phyloP scores from a whole-genome alignment of 1,140 invertebrate genomes.

The Papilio polyxenes region DNA sequence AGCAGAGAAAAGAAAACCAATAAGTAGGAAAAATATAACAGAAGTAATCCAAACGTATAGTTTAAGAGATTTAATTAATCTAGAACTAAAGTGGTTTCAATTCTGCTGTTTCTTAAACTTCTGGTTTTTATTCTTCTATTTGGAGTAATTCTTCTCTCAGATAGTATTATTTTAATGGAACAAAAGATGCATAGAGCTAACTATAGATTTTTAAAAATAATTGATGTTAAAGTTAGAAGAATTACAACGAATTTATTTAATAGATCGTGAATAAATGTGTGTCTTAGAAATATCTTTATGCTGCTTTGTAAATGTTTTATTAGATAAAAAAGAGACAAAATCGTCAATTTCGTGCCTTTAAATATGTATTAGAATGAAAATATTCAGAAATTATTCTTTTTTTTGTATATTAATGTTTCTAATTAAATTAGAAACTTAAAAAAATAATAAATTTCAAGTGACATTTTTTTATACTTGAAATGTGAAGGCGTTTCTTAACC shows the following conservation, averaged over 20 bases:
- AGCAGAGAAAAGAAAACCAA: background rate
- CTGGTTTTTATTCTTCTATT: background rate
- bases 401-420: background rate
- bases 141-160: background rate
- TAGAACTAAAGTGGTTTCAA: background rate
- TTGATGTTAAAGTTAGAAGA: background rate
- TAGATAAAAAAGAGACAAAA: background rate
- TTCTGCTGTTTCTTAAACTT: background rate
- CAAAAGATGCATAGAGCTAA: background rate
- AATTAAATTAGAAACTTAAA: constrained; percentile 18
- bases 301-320: background rate
- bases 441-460: background rate
- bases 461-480: too few relatives aligned
- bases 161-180: background rate
- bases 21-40: background rate
- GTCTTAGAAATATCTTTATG: too few relatives aligned
- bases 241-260: background rate
- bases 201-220: background rate
- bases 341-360: constrained; percentile 1
- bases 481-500: background rate
- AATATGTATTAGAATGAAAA: background rate
- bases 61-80: too few relatives aligned
- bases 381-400: background rate
- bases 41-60: background rate
- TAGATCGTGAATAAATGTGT: background rate